Conservation (phyloP, 30 jellyfish, hydroid and myxozoan species). For the Catostylus mosaicus region DNA sequence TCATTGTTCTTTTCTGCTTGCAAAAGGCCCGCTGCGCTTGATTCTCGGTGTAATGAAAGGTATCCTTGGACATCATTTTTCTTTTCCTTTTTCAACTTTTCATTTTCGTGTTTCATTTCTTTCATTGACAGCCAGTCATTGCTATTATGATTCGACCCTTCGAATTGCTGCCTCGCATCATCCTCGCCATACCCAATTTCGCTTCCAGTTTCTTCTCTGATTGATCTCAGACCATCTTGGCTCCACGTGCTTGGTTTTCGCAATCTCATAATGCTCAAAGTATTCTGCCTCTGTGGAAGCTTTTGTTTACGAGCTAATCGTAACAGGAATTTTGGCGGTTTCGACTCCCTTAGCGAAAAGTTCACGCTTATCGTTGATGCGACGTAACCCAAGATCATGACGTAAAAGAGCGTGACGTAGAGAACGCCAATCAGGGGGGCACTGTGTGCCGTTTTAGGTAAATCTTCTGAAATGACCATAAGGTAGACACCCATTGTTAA, state of each 20-base stretch:
- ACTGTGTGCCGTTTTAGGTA: constrained; percentile 75
- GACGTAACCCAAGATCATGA: constrained; percentile 46
- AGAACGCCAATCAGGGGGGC: constrained; percentile 76
- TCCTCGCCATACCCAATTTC: not conserved
- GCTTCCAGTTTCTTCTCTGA: not conserved
- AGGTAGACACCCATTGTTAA: constrained; percentile 81
- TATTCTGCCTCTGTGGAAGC: not conserved
- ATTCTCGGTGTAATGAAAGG: not conserved
- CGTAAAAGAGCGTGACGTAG: constrained; percentile 63
- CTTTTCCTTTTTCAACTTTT: not conserved
- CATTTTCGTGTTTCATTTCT: not conserved
- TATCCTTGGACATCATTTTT: not conserved
- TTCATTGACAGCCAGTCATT: not conserved
- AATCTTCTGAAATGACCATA: constrained; percentile 80
- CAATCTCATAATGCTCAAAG: not conserved
- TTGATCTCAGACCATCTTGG: not conserved
- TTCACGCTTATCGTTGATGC: constrained; percentile 28
- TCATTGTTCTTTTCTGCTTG: constrained; percentile 29
- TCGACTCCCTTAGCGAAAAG: constrained; percentile 16
- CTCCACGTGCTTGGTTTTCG: not conserved
- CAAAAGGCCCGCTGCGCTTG: not conserved
- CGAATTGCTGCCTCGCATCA: not conserved
- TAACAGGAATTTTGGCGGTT: constrained; percentile 61
- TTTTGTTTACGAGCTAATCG: constrained; percentile 22
- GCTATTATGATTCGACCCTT: not conserved